phyloP scores from a whole-genome alignment of 2,888 invertebrate species.

The Hemithea aestivaria region DNA sequence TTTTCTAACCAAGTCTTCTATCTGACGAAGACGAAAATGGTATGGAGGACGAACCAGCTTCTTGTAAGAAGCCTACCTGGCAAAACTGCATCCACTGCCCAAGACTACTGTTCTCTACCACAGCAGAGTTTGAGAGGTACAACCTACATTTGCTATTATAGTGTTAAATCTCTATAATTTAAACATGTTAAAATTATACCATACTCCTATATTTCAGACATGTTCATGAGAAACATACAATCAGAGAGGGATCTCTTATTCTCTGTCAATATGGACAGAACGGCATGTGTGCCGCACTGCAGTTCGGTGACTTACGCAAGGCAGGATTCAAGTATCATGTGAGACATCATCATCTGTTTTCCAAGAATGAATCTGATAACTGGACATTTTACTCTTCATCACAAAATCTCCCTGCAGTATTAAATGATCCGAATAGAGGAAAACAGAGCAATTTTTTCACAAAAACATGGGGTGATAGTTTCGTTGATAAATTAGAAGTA shows the following conservation, averaged over 20 bases:
- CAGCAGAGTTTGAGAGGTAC: constrained; percentile 81
- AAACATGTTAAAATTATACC: constrained; percentile 6
- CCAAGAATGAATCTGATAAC: constrained; percentile 65
- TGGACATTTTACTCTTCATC: constrained; percentile 95
- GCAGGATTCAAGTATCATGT: constrained; percentile 93
- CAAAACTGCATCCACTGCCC: constrained; percentile 82
- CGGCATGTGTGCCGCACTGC: constrained; percentile 90
- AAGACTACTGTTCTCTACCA: constrained; percentile 74
- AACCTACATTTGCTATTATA: constrained; percentile 5
- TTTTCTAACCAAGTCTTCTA: constrained; percentile 16
- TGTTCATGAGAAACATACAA: constrained; percentile 88
- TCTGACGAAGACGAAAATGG: constrained; percentile 52
- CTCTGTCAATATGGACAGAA: constrained; percentile 94
- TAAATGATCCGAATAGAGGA: constrained; percentile 96
- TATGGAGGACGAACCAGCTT: constrained; percentile 68
- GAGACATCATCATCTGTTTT: constrained; percentile 80
- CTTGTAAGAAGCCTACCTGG: constrained; percentile 72
- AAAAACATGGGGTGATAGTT: constrained; percentile 98
- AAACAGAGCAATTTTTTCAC: constrained; percentile 96
- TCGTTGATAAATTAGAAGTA: constrained; percentile 90
- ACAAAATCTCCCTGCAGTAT: constrained; percentile 96
- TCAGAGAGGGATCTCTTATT: constrained; percentile 90
- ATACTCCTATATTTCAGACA: constrained; percentile 78
- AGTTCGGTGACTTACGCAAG: constrained; percentile 93
- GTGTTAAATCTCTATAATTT: too few species aligned